These are phyloP conservation scores for Uromys caudimaculatus DNA, from an alignment of 2,797 vertebrate species.

Conservation along the genomic window DNA sequence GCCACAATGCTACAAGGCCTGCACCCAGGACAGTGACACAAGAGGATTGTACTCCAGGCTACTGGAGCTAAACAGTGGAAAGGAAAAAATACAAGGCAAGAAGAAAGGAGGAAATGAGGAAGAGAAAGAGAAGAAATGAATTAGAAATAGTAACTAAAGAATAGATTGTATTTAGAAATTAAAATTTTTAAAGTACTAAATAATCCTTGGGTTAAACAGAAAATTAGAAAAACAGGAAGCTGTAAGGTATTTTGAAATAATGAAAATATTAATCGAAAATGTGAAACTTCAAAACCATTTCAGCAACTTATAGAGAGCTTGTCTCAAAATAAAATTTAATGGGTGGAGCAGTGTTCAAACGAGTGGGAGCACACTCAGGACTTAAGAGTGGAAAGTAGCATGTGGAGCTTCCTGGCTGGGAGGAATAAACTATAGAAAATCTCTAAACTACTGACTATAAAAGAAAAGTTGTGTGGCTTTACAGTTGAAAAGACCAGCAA, in stretches of 20 bases:
- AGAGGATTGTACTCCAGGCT: not conserved
- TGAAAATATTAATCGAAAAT: not conserved
- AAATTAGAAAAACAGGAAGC: not conserved
- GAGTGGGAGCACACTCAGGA: not conserved
- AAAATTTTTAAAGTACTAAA: not conserved
- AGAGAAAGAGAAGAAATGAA: not conserved
- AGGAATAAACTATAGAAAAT: not conserved
- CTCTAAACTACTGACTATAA: not conserved
- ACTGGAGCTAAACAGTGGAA: not conserved
- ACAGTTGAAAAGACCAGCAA: not conserved
- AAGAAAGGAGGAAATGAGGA: not conserved
- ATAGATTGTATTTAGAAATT: not conserved
- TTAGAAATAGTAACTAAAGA: slow-evolving; percentile 31
- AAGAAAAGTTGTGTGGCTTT: not conserved
- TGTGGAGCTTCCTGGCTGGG: not conserved
- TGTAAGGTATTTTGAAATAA: not conserved
- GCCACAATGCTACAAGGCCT: not conserved
- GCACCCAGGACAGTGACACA: not conserved
- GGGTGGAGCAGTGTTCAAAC: not conserved
- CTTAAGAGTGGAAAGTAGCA: not conserved
- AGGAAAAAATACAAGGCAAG: not conserved
- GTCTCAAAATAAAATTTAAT: not conserved
- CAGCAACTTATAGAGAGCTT: not conserved
- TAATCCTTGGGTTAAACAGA: not conserved
- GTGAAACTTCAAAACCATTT: not conserved